phyloP scores from a whole-genome alignment of 2,113 vertebrate species.

The Sarotherodon lohbergeri region DNA sequence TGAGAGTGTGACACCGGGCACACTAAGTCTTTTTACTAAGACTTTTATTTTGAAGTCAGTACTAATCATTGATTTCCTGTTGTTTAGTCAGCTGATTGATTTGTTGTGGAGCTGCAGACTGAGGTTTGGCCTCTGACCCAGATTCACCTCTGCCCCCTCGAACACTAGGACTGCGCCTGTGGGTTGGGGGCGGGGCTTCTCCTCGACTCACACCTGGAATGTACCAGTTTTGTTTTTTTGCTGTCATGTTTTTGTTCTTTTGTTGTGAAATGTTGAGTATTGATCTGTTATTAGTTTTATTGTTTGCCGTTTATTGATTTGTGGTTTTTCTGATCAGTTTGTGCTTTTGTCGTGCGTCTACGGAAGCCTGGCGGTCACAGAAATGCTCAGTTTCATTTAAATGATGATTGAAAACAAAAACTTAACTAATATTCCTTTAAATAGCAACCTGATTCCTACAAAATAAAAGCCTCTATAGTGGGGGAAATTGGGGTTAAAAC shows the following conservation, averaged over 20 bases:
- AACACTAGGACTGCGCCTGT: not conserved
- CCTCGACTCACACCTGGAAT: not conserved
- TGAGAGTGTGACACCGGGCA: not conserved
- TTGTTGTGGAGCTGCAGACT: not conserved
- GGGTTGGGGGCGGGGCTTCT: not conserved
- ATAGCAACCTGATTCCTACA: not conserved
- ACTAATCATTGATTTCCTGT: not conserved
- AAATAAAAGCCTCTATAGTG: not conserved
- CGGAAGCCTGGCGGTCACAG: not conserved
- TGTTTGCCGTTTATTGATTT: not conserved
- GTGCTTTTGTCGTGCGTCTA: not conserved
- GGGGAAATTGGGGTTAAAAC: not conserved
- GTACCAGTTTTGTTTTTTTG: not conserved
- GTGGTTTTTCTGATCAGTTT: not conserved
- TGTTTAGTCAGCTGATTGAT: not conserved
- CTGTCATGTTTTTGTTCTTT: not conserved
- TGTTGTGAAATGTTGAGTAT: not conserved
- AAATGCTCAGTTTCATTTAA: not conserved
- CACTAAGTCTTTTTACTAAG: not conserved
- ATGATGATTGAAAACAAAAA: not conserved
- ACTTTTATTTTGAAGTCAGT: not conserved
- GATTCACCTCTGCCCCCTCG: not conserved
- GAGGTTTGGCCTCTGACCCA: not conserved
- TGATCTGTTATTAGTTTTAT: not conserved
- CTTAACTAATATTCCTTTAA: not conserved